These are phyloP conservation scores for Drosophila arawakana DNA, from an alignment of 1,140 invertebrate species.

Conservation along the genomic window DNA sequence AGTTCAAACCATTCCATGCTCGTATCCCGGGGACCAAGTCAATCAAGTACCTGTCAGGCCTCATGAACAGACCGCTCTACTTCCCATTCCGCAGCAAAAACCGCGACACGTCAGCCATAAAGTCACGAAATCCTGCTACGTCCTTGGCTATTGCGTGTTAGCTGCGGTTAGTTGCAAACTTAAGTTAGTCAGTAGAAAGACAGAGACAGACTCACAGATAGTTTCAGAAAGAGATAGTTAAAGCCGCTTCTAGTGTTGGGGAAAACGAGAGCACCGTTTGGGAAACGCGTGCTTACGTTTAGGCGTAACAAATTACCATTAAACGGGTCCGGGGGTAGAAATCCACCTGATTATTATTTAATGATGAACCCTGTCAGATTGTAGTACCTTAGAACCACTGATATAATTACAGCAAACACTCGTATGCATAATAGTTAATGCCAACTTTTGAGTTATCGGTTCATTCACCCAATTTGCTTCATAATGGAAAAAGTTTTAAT, in stretches of 20 bases:
- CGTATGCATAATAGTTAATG: slow-evolving; percentile 29
- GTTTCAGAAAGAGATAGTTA: not conserved
- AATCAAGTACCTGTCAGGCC: slow-evolving; percentile 70
- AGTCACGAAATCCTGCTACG: slow-evolving; percentile 69
- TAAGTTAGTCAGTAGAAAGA: slow-evolving; percentile 33
- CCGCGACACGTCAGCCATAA: slow-evolving; percentile 80
- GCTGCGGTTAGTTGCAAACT: slow-evolving; percentile 65
- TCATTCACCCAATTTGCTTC: slow-evolving; percentile 18
- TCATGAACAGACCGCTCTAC: not conserved
- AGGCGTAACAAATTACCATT: slow-evolving; percentile 84
- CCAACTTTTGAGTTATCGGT: slow-evolving; percentile 4
- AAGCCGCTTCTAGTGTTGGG: no score
- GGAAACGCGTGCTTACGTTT: slow-evolving; percentile 74
- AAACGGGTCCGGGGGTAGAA: slow-evolving; percentile 41
- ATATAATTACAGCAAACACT: slow-evolving; percentile 58
- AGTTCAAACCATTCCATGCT: slow-evolving; percentile 16
- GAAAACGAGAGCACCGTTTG: not conserved
- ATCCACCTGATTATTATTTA: slow-evolving; percentile 75
- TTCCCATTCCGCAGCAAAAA: slow-evolving; percentile 6
- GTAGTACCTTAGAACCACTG: slow-evolving; percentile 43
- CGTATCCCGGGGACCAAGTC: slow-evolving; percentile 43
- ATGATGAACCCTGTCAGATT: slow-evolving; percentile 71
- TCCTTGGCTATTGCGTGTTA: slow-evolving; percentile 61
- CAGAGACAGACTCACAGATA: not conserved
- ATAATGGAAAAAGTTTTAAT: slow-evolving; percentile 40